Percentiles rank a stretch among this genome's conserved stretches.
These are phyloP conservation scores for Blomia tropicalis DNA, from an alignment of 2,888 invertebrate genomes.

Conservation along the genomic window DNA sequence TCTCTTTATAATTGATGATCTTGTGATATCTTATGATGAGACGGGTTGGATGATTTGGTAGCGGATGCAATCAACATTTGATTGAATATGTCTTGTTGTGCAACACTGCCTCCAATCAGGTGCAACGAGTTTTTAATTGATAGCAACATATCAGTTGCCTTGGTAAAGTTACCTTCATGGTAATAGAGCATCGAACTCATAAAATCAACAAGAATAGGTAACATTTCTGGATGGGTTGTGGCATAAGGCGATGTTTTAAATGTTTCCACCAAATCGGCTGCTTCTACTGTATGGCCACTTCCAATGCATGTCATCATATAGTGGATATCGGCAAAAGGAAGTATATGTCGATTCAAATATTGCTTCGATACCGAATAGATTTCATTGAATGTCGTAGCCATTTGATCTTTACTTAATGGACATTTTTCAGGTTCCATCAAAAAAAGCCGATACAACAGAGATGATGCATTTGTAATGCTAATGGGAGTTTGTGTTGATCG, in stretches of 20 bases:
- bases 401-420: no score
- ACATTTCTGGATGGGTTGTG: constrained; percentile 30
- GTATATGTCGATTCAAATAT: constrained; percentile 40
- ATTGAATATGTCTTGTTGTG: constrained; percentile 38
- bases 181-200: constrained; percentile 35
- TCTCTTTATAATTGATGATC: no score
- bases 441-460: constrained; percentile 38
- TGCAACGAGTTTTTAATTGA: constrained; percentile 35
- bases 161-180: constrained; percentile 34
- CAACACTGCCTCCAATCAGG: constrained; percentile 38
- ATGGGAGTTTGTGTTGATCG: constrained; percentile 34
- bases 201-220: constrained; percentile 26
- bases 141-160: constrained; percentile 34
- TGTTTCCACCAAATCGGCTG: constrained; percentile 9
- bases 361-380: constrained; percentile 33
- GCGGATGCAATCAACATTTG: constrained; percentile 35
- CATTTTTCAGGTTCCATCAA: constrained; percentile 35
- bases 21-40: constrained; percentile 25
- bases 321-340: constrained; percentile 40
- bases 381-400: no score
- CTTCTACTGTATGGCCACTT: constrained; percentile 30
- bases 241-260: background rate
- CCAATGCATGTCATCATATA: constrained; percentile 36
- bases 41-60: constrained; percentile 28
- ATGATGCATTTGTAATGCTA: constrained; percentile 39